Evolutionary conservation across 2,113 vertebrate genomes (phyloP), one percentile per base, ranked within the genome.

Genomic region (Rana temporaria): DNA sequence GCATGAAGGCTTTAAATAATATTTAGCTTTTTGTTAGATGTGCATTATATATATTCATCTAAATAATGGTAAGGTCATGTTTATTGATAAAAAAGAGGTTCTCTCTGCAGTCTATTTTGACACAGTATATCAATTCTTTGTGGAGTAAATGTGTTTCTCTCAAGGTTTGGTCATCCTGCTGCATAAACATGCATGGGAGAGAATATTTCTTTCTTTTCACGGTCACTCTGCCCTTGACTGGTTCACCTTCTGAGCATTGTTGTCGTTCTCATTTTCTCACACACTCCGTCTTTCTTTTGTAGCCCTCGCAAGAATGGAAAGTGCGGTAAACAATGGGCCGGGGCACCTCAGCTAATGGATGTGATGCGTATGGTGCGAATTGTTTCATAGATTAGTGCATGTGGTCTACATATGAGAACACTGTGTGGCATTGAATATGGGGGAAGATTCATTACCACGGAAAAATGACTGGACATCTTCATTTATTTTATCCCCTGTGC

Each of bases 381-480:
- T 14, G 71, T 59, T 59, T 34, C 55, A 59, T 30, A 74, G 71
- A 59, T 75, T 75, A 75, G 30, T 42, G 15, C 30, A 60, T 75
- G 57, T 75, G 71, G 56, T 38, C 60, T 14, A 24, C 38, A 55
- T 64, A 48, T 78, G 22, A 66, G 38, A 78, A 55, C 22, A 20
- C 20, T 78, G 18, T 53, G 9, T 55, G 75, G 16, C 22, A 56
- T 30, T 24, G 57, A 63, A 55, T 78, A 66, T 55, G 42, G 75
- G 62, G 12, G 42, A 55, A 66, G 75, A 64, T 55, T 66, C 75
- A 78, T 78, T 78, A 53, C 60, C 17, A 30, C 22, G 66, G 75
- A 65, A 78, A 48, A 78, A 66, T 78, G 42, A 78, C 4, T 65
- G 56, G 56, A 59, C 60, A 78, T 66, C 38, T 63, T 65, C 62